Evolutionary conservation across 2,113 vertebrate genomes (phyloP), one percentile per base, ranked within the genome.

Genomic region (Columba janthina): DNA sequence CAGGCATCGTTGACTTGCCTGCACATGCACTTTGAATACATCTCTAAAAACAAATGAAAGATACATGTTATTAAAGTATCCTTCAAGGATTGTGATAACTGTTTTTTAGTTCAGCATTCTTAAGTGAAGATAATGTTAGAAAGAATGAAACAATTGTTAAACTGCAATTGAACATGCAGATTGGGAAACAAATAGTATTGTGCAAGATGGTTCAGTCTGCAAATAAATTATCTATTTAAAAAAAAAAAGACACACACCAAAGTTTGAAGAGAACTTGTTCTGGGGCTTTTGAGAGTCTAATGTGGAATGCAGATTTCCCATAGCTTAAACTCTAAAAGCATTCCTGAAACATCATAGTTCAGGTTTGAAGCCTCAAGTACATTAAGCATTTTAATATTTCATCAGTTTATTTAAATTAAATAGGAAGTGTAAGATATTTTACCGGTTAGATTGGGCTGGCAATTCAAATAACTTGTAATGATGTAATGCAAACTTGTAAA

Each of bases 301-400:
- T 4, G 24, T 32, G 46, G 80, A 89, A 62, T 64, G 60, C 46
- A 83, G 81, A 22, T 62, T 94, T 86, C 71, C 29, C 38, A 31
- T 38, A 48, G 60, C n/a, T 66, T 54, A 95, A 72, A 88, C 74
- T 81, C 84, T 88, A 94, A 92, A 94, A 91, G 38, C 66, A 60
- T 87, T 94, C 84, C 65, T 93, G 81, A 94, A 85, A 54, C 65
- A 74, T 74, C 78, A 70, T 24, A 32, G 56, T 56, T 94, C 94
- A 97, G 96, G 95, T 96, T 90, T 73, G 66, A 96, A 91, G 42
- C 81, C 76, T 94, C 79, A 92, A 44, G 50, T 86, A 60, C 76
- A 81, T 76, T 83, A 53, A 81, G n/a, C 29, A 20, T 92, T 93
- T 94, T 75, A 75, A 65, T 86, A 91, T 79, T 95, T 93, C 40